Base-by-base conservation (phyloP, 53 echinoderm and acorn worm genomes). In the Arbacia lixula region DNA sequence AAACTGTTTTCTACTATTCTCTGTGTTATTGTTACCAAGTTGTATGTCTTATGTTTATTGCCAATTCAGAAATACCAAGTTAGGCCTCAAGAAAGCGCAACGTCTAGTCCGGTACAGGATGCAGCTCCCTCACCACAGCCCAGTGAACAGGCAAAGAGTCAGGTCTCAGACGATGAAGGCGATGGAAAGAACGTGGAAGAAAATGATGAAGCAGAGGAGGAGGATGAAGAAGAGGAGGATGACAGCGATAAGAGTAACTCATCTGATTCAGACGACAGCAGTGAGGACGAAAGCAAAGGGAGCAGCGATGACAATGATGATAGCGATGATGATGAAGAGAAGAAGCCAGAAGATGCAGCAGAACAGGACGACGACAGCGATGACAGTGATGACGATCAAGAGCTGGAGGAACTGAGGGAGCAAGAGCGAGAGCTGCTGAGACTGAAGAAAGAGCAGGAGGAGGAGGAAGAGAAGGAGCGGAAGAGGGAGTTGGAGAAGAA, bases 51-150 rank as follows among this genome's bases (percentile, higher is more conserved):
- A n/a, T n/a, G n/a, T n/a, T n/a, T n/a, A n/a, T n/a, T n/a, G n/a
- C n/a, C n/a, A n/a, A n/a, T 37, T 66, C 42, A 78, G 66, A 86
- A 63, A 81, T 87, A 60, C 19, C 35, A 56, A 78, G 79, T 60
- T 78, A 35, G 25, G 21, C 11, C 19, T 5, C 60, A 19, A 12
- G 75, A 60, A 53, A 68, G 84, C 49, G 68, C 84, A 30, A 25
- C 52, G 1, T 68, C 66, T 30, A 66, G 50, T 17, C 66, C 68
- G 2, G 66, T 50, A 32, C 84, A 83, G 36, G 68, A 19, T 10
- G 16, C 64, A 19, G 52, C 75, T 20, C 79, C 58, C 60, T 78
- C 79, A 1, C 79, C 61, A 3, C 36, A 53, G 74, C 5, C 60
- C 79, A 78, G 79, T 33, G 89, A 89, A 54, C 54, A 71, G 37